phyloP scores from a whole-genome alignment of 2,888 invertebrate genomes.

The Epistrophella euchroma region DNA sequence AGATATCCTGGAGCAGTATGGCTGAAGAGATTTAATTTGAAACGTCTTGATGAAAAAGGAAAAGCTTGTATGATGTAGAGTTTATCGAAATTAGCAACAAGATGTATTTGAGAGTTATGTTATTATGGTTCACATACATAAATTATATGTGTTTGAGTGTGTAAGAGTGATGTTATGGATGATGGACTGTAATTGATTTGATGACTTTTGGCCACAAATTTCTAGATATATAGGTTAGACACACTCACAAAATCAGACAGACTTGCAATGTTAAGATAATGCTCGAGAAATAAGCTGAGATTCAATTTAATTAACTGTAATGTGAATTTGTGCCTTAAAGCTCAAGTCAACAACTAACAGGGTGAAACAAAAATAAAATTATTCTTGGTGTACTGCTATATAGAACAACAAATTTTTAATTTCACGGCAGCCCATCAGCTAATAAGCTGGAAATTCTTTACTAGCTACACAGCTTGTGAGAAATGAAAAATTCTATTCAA shows the following conservation, averaged over 20 bases:
- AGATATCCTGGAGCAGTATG: conserved; percentile 17
- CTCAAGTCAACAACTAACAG: neutral
- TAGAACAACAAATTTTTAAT: too few species aligned
- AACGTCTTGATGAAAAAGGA: conserved; percentile 31
- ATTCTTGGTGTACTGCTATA: too few species aligned
- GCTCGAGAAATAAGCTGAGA: conserved; percentile 14
- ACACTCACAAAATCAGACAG: neutral
- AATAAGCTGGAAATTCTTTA: too few species aligned
- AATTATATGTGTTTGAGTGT: conserved; percentile 6
- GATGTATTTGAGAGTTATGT: conserved; percentile 57
- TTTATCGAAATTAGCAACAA: conserved; percentile 42
- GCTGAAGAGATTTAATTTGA: conserved; percentile 14
- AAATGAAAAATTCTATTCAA: too few species aligned
- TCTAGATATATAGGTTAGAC: neutral
- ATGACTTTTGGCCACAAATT: conserved; percentile 26
- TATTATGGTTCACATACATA: neutral
- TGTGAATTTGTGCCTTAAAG: neutral
- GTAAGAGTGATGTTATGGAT: conserved; percentile 31
- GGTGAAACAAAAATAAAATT: neutral
- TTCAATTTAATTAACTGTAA: conserved; percentile 56
- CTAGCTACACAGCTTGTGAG: too few species aligned
- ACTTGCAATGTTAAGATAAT: conserved; percentile 8
- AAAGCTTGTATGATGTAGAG: neutral
- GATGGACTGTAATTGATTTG: conserved; percentile 57
- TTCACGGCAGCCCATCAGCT: too few species aligned